A percentile compares a stretch with the other conserved stretches of the same genome.
Conservation (phyloP, 2,888 invertebrate species). For the Cantharis rufa region DNA sequence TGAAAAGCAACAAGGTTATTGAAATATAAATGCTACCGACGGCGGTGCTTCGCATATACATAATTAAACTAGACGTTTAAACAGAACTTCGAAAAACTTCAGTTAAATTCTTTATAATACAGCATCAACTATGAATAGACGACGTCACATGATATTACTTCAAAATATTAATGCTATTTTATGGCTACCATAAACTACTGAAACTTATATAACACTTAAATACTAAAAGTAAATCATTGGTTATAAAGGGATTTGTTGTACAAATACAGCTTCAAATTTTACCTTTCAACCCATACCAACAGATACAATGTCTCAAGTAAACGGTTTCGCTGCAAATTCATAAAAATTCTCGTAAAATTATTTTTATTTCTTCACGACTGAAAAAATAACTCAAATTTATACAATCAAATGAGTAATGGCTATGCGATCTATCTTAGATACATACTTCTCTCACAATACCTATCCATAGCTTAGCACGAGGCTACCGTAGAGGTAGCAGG, state of each 20-base stretch:
- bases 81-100: constrained; percentile 29
- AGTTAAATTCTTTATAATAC: constrained; percentile 28
- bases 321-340: neutral
- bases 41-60: constrained; percentile 35
- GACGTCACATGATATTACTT: constrained; percentile 19
- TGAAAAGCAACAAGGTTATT: constrained; percentile 35
- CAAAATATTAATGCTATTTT: neutral
- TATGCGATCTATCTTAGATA: too few relatives aligned
- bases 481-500: too few relatives aligned
- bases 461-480: too few relatives aligned
- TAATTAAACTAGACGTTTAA: constrained; percentile 35
- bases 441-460: too few relatives aligned
- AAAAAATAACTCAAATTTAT: too few relatives aligned
- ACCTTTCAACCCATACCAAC: neutral
- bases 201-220: neutral
- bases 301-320: neutral
- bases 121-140: constrained; percentile 24
- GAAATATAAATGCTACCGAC: constrained; percentile 35
- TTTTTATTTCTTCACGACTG: too few relatives aligned
- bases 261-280: neutral
- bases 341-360: too few relatives aligned
- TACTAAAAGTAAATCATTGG: neutral
- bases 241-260: neutral
- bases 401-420: too few relatives aligned
- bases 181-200: neutral